Conservation (phyloP, 2,113 vertebrate species). For the Meles meles region DNA sequence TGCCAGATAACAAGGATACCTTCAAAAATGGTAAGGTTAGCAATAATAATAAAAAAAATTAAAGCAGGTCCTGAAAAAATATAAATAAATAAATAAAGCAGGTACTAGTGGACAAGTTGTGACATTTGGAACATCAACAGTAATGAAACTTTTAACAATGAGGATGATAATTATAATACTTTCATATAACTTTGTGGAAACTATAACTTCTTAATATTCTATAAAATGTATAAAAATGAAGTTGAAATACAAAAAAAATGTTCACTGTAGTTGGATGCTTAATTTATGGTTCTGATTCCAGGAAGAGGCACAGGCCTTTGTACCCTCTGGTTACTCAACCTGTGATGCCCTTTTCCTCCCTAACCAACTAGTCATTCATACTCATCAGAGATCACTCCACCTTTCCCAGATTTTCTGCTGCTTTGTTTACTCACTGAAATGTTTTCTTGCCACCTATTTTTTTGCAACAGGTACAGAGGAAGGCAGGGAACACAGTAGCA, state of each 20-base stretch:
- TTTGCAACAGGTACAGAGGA: background rate
- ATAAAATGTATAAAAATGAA: conserved; percentile 22
- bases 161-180: conserved; percentile 6
- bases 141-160: background rate
- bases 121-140: background rate
- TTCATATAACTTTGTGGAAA: background rate
- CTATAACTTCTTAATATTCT: background rate
- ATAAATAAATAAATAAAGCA: background rate
- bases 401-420: background rate
- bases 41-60: background rate
- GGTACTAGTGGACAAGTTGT: background rate
- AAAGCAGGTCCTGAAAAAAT: background rate
- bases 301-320: background rate
- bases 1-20: background rate
- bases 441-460: background rate
- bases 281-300: conserved; percentile 24
- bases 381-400: background rate
- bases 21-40: background rate
- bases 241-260: conserved; percentile 26
- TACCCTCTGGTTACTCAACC: background rate
- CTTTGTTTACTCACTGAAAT: background rate
- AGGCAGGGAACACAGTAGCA: background rate
- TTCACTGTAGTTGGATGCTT: background rate
- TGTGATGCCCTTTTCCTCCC: background rate
- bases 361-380: background rate